Conservation (phyloP, 2,888 invertebrate species). For the Cantharis lateralis region DNA sequence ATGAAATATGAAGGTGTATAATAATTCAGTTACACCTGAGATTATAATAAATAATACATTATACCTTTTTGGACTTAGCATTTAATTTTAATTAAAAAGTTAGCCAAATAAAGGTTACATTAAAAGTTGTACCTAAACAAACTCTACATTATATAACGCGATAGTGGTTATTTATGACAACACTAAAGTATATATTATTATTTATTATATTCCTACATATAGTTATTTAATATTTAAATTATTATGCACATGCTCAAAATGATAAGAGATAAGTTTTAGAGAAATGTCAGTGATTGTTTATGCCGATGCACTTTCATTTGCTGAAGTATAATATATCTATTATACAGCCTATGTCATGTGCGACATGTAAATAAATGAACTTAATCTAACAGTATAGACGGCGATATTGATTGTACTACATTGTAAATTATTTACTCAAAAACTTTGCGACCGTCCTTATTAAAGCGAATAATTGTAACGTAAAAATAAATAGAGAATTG, state of each 20-base stretch:
- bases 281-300: not conserved
- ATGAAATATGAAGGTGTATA: not conserved
- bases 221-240: not conserved
- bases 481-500: not conserved
- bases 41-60: not conserved
- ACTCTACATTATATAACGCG: not conserved
- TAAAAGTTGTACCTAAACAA: not conserved
- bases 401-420: not conserved
- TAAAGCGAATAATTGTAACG: not conserved
- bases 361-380: not conserved
- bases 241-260: not conserved
- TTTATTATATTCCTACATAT: not conserved
- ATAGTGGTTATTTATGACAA: not conserved
- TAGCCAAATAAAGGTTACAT: not conserved
- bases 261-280: not conserved
- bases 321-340: not conserved
- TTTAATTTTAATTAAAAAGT: not conserved
- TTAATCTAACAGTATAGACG: not conserved
- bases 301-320: not conserved
- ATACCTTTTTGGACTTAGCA: not conserved
- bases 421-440: not conserved
- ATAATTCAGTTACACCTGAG: not conserved
- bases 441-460: not conserved
- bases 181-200: not conserved
- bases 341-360: not conserved